Percentiles rank a stretch among this genome's conserved stretches.
Evolutionary conservation across 2,113 vertebrate species (phyloP).

Genomic region (Cololabis saira): DNA sequence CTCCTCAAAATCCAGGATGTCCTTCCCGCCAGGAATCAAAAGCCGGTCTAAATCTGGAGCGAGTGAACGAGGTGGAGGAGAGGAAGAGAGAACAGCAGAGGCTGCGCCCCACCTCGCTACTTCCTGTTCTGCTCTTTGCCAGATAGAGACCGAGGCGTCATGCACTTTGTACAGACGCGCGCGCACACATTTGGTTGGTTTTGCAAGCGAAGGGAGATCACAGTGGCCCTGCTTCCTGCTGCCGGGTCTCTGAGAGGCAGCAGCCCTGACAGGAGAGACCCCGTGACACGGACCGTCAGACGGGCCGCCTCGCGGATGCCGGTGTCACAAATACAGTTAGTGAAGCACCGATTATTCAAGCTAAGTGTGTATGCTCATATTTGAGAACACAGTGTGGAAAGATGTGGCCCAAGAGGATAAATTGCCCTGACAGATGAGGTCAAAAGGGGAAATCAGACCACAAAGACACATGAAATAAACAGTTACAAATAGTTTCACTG

Average conservation of each 20-base stretch:
- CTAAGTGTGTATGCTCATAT: neutral
- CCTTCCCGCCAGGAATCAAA: slow-evolving; percentile 66
- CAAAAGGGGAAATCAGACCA: slow-evolving; percentile 11
- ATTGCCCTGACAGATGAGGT: neutral
- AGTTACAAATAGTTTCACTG: too few species aligned
- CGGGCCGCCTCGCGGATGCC: neutral
- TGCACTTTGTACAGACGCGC: slow-evolving; percentile 53
- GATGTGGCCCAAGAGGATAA: neutral
- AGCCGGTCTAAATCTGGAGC: slow-evolving; percentile 54
- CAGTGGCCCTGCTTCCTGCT: slow-evolving; percentile 70
- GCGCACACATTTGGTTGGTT: slow-evolving; percentile 44
- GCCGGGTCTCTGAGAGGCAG: slow-evolving; percentile 30
- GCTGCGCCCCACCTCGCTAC: slow-evolving; percentile 64
- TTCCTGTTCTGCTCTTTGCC: slow-evolving; percentile 77
- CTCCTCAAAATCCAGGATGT: slow-evolving; percentile 67
- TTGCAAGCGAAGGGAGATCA: slow-evolving; percentile 63
- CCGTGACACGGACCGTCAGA: neutral
- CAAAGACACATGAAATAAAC: neutral
- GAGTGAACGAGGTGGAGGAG: slow-evolving; percentile 57
- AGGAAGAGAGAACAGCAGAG: slow-evolving; percentile 61
- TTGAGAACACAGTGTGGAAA: slow-evolving; percentile 1
- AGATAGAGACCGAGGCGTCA: slow-evolving; percentile 65
- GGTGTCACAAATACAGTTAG: neutral
- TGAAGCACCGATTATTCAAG: neutral
- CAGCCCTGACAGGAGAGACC: slow-evolving; percentile 35